These are phyloP conservation scores for Lysiphlebus fabarum DNA, from an alignment of 1,140 invertebrate species.

Conservation along the genomic window DNA sequence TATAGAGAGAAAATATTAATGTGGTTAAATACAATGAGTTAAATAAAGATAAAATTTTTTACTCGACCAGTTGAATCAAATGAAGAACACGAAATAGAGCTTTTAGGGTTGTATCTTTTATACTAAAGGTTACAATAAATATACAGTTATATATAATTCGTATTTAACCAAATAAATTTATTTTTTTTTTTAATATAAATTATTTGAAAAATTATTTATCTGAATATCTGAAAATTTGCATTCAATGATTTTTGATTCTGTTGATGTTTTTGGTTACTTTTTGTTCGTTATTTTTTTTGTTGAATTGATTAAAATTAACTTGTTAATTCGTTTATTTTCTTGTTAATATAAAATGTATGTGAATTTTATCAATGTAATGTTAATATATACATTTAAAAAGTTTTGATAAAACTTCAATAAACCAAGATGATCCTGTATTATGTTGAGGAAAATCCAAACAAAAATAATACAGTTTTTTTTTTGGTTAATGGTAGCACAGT, in stretches of 20 bases:
- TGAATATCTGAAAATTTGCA: too few relatives aligned
- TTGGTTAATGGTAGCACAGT: slow-evolving; percentile 52
- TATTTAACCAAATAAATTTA: too few relatives aligned
- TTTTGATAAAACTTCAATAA: slow-evolving; percentile 31
- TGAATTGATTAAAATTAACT: slow-evolving; percentile 5
- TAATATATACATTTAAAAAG: slow-evolving; percentile 24
- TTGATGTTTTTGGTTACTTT: neutral
- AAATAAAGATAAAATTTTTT: neutral
- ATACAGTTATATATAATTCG: too few relatives aligned
- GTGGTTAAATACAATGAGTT: neutral
- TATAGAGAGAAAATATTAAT: slow-evolving; percentile 17
- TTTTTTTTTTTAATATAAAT: too few relatives aligned
- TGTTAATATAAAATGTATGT: slow-evolving; percentile 8
- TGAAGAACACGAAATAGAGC: slow-evolving; percentile 4
- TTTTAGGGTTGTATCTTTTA: too few relatives aligned
- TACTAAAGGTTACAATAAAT: too few relatives aligned
- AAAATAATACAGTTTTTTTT: slow-evolving; percentile 47
- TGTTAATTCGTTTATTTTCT: slow-evolving; percentile 22
- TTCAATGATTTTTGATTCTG: too few relatives aligned
- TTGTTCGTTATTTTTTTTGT: too few relatives aligned
- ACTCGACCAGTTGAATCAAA: slow-evolving; percentile 21
- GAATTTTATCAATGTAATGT: slow-evolving; percentile 21
- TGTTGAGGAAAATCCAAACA: slow-evolving; percentile 25
- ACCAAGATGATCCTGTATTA: slow-evolving; percentile 14
- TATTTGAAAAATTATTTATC: too few relatives aligned